phyloP scores from a whole-genome alignment of 2,888 invertebrate genomes.

The Heteromyza rotundicornis region DNA sequence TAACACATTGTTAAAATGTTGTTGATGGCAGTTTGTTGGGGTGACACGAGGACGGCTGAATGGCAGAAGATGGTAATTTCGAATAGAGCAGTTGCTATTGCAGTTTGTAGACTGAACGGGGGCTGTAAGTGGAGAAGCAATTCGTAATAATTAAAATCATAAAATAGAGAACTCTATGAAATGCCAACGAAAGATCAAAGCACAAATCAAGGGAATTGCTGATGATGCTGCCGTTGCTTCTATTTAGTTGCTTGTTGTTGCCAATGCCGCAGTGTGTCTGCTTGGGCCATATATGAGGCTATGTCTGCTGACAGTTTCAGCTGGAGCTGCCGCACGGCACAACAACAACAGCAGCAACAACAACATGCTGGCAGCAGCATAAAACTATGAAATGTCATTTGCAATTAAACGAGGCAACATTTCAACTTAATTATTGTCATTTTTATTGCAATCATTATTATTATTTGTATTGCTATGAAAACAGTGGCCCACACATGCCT shows the following conservation, averaged over 20 bases:
- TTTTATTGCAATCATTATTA: neutral
- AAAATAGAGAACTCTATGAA: neutral
- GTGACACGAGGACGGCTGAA: neutral
- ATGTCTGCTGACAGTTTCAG: too few relatives aligned
- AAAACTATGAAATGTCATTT: neutral
- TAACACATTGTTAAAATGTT: constrained; percentile 51
- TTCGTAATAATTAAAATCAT: neutral
- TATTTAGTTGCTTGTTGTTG: neutral
- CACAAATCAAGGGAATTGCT: neutral
- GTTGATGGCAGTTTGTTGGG: neutral
- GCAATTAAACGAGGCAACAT: neutral
- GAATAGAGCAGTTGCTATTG: too few relatives aligned
- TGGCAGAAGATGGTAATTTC: neutral
- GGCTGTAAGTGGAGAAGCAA: neutral
- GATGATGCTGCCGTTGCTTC: neutral
- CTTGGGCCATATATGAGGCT: too few relatives aligned
- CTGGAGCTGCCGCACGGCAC: too few relatives aligned
- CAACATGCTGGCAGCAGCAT: neutral
- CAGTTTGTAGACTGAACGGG: too few relatives aligned
- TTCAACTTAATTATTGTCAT: neutral
- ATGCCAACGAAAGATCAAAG: constrained; percentile 7
- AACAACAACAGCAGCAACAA: neutral
- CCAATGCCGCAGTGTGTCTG: neutral
- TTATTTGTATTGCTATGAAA: neutral
- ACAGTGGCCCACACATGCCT: neutral